phyloP scores from a whole-genome alignment of 2,797 vertebrate genomes.

The Macropus fuliginosus region DNA sequence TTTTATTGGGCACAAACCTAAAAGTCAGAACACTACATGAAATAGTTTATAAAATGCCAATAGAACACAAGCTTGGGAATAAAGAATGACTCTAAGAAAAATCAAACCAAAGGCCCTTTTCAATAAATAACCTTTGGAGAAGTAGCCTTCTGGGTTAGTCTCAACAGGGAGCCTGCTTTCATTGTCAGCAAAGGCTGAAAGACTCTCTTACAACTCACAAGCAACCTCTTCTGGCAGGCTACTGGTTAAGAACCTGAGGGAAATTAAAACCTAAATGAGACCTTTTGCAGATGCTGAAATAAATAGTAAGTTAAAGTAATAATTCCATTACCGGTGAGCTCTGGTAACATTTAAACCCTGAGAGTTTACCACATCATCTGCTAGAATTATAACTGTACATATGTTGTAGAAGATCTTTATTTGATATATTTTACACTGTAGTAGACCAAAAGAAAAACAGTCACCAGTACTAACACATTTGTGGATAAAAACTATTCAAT shows the following conservation, averaged over 20 bases:
- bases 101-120: constrained; percentile 30
- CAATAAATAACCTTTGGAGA: constrained; percentile 35
- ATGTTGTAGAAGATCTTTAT: not conserved
- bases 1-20: constrained; percentile 21
- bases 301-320: not conserved
- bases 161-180: not conserved
- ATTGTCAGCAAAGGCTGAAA: not conserved
- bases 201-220: not conserved
- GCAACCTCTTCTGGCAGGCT: not conserved
- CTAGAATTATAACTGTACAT: constrained; percentile 34
- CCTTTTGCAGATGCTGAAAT: constrained; percentile 2
- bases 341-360: not conserved
- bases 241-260: not conserved
- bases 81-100: constrained; percentile 33
- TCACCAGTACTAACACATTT: not conserved
- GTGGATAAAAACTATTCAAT: not conserved
- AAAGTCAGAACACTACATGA: constrained; percentile 46
- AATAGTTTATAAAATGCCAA: constrained; percentile 56
- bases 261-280: not conserved
- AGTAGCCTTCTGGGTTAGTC: not conserved
- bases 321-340: not conserved
- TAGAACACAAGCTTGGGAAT: not conserved
- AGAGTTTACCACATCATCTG: constrained; percentile 27
- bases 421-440: not conserved
- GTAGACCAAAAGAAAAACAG: constrained; percentile 14